Base-by-base conservation (phyloP, 2,113 vertebrate genomes). In the Condylura cristata region DNA sequence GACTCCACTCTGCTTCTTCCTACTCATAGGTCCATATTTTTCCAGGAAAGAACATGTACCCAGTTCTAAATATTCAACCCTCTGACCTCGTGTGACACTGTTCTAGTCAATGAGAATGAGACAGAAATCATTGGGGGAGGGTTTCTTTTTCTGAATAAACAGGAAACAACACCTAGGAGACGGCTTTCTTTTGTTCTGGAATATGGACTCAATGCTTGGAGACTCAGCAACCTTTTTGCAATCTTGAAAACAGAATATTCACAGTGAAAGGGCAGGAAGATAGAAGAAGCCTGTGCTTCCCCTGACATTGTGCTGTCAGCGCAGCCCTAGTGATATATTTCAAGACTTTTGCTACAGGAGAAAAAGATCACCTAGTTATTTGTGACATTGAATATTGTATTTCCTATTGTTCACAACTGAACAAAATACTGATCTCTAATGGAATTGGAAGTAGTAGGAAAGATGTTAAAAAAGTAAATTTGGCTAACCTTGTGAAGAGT, bases 201-300 rank as follows among this genome's bases (percentile, higher is more conserved):
- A 71, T 51, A 9, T 94, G 30, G 16, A 58, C 66, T 18, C 58
- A 84, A 90, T 6, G 79, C 37, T 70, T 48, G 34, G 71, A 71
- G 30, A 85, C 76, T 96, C 12, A 71, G 11, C 17, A 96, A 30
- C 11, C 4, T 14, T 71, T 87, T 81, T 80, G 37, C 30, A 93
- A 26, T 28, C 34, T 75, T 44, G 70, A 82, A 89, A 88, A 76
- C 26, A 72, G 95, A 86, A 95, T 83, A 66, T 83, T 94, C 32
- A 87, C 58, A 83, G 6, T 51, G 81, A 82, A 16, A 75, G 28
- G 37, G 46, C 8, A 80, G 28, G 28, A 74, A 71, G 79, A 66
- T 32, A 63, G 79, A 90, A 87, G 24, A 16, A 89, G 6, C 1
- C 34, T 71, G 11, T 44, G 16, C 71, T 83, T 30, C 34, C 65